Percentiles rank a stretch among this genome's conserved stretches.
phyloP scores from a whole-genome alignment of 2,888 invertebrate species.

The Protonemura montana region DNA sequence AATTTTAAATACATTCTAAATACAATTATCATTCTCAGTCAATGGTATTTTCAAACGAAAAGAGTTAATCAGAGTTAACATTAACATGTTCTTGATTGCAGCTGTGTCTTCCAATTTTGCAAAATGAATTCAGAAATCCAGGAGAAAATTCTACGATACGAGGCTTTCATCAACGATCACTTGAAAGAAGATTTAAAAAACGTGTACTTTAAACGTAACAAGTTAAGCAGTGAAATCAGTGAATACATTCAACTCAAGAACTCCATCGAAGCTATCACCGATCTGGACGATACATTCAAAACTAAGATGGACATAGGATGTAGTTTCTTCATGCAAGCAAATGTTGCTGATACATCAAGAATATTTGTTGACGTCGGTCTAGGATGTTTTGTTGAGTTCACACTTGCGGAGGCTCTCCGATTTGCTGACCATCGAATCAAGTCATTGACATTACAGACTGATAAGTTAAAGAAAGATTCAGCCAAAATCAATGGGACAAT shows the following conservation, averaged over 20 bases:
- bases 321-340: constrained; percentile 82
- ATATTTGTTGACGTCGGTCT: constrained; percentile 79
- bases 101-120: neutral
- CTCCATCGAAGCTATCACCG: constrained; percentile 70
- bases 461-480: constrained; percentile 70
- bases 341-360: constrained; percentile 70
- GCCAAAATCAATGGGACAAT: constrained; percentile 79
- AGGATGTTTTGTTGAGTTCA: constrained; percentile 78
- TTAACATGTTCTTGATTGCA: neutral
- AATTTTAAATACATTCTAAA: too few species aligned
- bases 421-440: constrained; percentile 75
- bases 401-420: constrained; percentile 72
- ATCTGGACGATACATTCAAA: constrained; percentile 67
- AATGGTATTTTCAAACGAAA: too few species aligned
- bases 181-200: constrained; percentile 74
- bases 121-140: neutral
- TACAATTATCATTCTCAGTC: too few species aligned
- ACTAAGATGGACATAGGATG: constrained; percentile 84
- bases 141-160: constrained; percentile 65
- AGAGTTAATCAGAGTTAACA: too few species aligned
- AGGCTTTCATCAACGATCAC: constrained; percentile 80
- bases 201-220: constrained; percentile 67
- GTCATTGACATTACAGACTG: constrained; percentile 68
- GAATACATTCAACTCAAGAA: constrained; percentile 79
- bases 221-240: constrained; percentile 71